phyloP scores from a whole-genome alignment of 2,797 vertebrate genomes.

The Spheniscus humboldti region DNA sequence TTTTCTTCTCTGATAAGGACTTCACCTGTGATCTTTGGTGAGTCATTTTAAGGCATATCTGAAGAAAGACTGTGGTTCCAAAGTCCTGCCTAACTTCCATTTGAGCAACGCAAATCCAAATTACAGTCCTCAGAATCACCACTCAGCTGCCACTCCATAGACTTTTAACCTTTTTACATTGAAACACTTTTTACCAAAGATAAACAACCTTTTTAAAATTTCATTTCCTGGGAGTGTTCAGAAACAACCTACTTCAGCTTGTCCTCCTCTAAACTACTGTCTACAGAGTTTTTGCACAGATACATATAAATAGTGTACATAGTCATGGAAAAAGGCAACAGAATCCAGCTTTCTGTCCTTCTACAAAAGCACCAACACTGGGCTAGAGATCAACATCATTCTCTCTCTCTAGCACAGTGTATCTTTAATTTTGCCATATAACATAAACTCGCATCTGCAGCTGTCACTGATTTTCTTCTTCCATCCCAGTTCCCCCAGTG shows the following conservation, averaged over 20 bases:
- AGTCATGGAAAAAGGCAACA: neutral
- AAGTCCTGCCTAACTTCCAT: neutral
- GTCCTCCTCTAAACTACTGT: neutral
- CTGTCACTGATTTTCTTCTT: neutral
- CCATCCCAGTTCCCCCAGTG: neutral
- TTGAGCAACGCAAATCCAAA: neutral
- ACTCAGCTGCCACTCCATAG: neutral
- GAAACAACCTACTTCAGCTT: neutral
- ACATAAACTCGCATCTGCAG: neutral
- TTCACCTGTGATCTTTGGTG: neutral
- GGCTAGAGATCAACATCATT: neutral
- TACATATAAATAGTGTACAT: neutral
- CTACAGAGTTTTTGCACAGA: neutral
- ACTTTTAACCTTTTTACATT: neutral
- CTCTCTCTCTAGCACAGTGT: neutral
- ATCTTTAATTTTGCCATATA: neutral
- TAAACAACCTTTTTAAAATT: neutral
- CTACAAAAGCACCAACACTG: neutral
- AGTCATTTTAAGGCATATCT: neutral
- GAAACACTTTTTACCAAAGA: neutral
- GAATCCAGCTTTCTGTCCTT: neutral
- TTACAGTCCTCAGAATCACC: neutral
- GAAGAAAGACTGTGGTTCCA: neutral
- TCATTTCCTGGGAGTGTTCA: neutral
- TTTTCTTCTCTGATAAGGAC: neutral